Conservation (phyloP, 2,797 vertebrate genomes). For the Megalops cyprinoides region DNA sequence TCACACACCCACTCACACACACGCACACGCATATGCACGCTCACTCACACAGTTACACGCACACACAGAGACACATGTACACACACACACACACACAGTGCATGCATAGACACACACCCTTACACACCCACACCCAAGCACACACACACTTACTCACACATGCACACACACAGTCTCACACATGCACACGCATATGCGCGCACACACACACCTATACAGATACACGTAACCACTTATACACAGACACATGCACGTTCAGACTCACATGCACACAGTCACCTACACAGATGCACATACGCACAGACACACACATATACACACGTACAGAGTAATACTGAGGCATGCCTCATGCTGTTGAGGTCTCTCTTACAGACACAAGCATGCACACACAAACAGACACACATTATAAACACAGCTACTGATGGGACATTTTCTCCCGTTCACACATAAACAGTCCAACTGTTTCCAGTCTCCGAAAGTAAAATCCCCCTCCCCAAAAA, state of each 20-base stretch:
- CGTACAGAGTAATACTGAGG: not conserved
- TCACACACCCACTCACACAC: not conserved
- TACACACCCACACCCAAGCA: not conserved
- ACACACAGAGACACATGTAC: not conserved
- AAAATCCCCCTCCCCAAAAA: not conserved
- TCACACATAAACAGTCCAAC: not conserved
- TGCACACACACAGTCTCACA: slow-evolving; percentile 32
- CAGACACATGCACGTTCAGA: slow-evolving; percentile 22
- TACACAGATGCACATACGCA: slow-evolving; percentile 35
- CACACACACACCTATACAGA: not conserved
- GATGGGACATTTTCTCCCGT: not conserved
- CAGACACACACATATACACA: not conserved
- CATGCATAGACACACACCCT: not conserved
- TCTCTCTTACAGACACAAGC: slow-evolving; percentile 12
- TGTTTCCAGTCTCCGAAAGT: not conserved
- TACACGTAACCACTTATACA: slow-evolving; percentile 4
- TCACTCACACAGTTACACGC: not conserved
- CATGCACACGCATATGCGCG: slow-evolving; percentile 25
- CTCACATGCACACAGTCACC: slow-evolving; percentile 29
- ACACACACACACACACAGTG: too few relatives aligned
- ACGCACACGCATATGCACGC: not conserved
- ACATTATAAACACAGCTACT: not conserved
- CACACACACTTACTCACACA: too few relatives aligned
- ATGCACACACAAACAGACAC: not conserved
- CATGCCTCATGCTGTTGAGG: slow-evolving; percentile 5